Percentiles rank a stretch among this genome's conserved stretches.
Evolutionary conservation across 2,113 vertebrate genomes (phyloP).

Genomic region (Zosterops borbonicus): DNA sequence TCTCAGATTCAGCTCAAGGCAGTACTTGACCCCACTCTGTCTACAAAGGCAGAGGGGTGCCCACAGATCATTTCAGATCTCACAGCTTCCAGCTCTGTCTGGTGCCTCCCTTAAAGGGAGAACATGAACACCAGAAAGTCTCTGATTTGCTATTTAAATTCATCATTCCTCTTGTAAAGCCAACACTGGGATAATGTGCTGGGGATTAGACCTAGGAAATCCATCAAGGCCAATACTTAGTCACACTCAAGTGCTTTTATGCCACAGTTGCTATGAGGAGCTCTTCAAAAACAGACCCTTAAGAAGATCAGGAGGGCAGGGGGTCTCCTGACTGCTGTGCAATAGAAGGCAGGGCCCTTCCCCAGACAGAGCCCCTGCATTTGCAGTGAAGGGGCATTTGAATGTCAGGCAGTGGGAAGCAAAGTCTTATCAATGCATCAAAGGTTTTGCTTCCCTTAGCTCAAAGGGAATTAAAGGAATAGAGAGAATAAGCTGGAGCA

Average conservation of each 20-base stretch:
- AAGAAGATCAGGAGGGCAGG: constrained; percentile 7
- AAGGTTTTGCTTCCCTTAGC: neutral
- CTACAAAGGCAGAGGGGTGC: neutral
- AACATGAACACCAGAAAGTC: neutral
- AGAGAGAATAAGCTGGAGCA: neutral
- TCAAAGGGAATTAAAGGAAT: neutral
- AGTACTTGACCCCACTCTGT: neutral
- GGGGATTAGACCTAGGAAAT: constrained; percentile 39
- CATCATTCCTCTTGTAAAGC: neutral
- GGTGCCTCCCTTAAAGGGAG: neutral
- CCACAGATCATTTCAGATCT: neutral
- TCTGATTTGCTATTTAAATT: constrained; percentile 28
- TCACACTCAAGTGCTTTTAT: constrained; percentile 41
- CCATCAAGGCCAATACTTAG: constrained; percentile 41
- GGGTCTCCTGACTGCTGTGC: neutral
- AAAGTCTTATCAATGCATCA: neutral
- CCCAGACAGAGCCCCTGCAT: neutral
- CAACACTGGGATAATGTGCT: neutral
- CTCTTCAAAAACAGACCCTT: neutral
- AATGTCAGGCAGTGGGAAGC: constrained; percentile 9
- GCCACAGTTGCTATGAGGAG: neutral
- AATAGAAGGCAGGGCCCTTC: neutral
- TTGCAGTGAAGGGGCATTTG: neutral
- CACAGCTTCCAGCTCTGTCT: neutral
- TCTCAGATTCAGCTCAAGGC: neutral